A percentile compares a stretch with the other conserved stretches of the same genome.
Conservation (phyloP, 23 tunicate species). For the Phallusia fumigata region DNA sequence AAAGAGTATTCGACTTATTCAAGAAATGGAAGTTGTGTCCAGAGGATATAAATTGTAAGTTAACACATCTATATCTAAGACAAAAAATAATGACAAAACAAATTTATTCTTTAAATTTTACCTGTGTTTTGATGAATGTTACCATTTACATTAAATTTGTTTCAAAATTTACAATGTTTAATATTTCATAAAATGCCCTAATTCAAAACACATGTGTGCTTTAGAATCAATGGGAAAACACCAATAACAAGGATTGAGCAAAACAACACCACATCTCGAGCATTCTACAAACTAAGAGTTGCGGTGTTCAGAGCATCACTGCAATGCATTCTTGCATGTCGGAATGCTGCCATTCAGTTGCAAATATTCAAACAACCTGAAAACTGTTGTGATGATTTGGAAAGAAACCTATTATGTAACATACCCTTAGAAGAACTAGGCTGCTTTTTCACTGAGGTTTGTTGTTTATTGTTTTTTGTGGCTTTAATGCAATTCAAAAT, state of each 20-base stretch:
- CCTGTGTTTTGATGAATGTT: no score
- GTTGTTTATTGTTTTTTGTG: no score
- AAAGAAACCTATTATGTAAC: conserved; percentile 28
- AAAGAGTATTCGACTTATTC: conserved; percentile 39
- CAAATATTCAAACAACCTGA: background rate
- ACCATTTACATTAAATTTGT: no score
- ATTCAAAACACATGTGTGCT: no score
- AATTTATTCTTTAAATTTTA: no score
- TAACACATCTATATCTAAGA: no score
- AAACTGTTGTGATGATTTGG: background rate
- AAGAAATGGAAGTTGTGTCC: conserved; percentile 65
- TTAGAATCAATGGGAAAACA: conserved; percentile 50
- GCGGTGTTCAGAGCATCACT: background rate
- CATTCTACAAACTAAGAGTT: conserved; percentile 22
- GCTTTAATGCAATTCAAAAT: no score
- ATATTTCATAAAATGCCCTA: no score
- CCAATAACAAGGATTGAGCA: conserved; percentile 44
- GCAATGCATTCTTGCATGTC: conserved; percentile 24
- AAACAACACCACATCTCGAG: background rate
- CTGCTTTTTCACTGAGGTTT: conserved; percentile 19
- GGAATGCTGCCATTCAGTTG: conserved; percentile 28
- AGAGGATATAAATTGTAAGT: conserved; percentile 55
- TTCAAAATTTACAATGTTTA: no score
- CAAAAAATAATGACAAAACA: no score
- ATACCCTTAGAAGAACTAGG: conserved; percentile 39